Evolutionary conservation across 2,888 invertebrate genomes (phyloP).

Genomic region (Apamea sordens): DNA sequence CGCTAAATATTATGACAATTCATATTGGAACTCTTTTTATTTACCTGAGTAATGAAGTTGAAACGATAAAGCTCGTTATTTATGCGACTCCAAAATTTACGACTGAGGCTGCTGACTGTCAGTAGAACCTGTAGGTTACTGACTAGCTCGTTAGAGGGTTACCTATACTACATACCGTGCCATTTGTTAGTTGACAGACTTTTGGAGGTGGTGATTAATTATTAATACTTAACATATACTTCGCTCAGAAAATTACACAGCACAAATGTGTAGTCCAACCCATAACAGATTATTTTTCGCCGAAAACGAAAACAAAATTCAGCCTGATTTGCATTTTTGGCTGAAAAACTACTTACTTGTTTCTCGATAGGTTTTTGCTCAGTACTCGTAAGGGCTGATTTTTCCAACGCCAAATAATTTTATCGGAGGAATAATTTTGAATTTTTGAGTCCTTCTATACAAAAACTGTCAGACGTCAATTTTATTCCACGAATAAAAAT

Average conservation of each 20-base stretch:
- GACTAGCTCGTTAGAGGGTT: constrained; percentile 21
- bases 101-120: constrained; percentile 24
- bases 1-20: constrained; percentile 11
- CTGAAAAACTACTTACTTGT: neutral
- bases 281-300: neutral
- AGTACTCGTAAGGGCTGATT: no score
- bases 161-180: neutral
- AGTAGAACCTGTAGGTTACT: constrained; percentile 10
- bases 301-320: neutral
- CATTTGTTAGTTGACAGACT: constrained; percentile 34
- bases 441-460: no score
- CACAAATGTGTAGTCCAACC: neutral
- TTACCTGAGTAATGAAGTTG: constrained; percentile 32
- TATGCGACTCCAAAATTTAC: constrained; percentile 28
- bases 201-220: constrained; percentile 21
- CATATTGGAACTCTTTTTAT: constrained; percentile 24
- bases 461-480: no score
- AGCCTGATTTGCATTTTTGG: no score
- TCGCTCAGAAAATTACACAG: constrained; percentile 4
- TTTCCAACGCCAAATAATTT: no score
- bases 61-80: constrained; percentile 34
- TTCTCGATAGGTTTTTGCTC: neutral
- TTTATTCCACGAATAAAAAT: no score
- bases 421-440: no score
- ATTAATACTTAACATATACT: neutral